Evolutionary conservation across 2,113 vertebrate species (phyloP).

Genomic region (Mobula hypostoma): DNA sequence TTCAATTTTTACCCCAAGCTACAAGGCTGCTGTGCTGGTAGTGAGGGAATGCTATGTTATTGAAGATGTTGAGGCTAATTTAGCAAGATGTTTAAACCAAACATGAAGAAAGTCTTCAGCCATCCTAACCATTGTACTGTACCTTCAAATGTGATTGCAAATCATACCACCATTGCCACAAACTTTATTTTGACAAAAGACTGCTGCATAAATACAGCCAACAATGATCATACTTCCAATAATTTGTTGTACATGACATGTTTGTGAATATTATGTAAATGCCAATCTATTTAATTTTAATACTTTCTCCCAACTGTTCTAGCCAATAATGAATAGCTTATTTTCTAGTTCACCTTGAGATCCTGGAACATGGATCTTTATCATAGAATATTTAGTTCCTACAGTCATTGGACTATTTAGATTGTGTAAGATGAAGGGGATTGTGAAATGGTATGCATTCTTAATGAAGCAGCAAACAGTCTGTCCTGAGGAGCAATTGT

Average conservation of each 20-base stretch:
- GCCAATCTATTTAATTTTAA: not conserved
- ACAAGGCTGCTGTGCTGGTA: not conserved
- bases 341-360: not conserved
- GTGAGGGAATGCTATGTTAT: not conserved
- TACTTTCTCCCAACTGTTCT: not conserved
- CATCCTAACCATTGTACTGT: not conserved
- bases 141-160: not conserved
- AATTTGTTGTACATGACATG: not conserved
- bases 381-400: not conserved
- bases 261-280: not conserved
- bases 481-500: not conserved
- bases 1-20: not conserved
- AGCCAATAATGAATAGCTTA: not conserved
- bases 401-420: not conserved
- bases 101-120: not conserved
- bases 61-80: not conserved
- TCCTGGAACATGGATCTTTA: not conserved
- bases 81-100: not conserved
- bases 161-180: not conserved
- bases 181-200: not conserved
- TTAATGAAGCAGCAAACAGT: not conserved
- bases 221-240: not conserved
- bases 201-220: not conserved
- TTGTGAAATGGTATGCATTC: not conserved
- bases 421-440: not conserved